Conservation (phyloP, 2,797 vertebrate species). For the Coluber constrictor region DNA sequence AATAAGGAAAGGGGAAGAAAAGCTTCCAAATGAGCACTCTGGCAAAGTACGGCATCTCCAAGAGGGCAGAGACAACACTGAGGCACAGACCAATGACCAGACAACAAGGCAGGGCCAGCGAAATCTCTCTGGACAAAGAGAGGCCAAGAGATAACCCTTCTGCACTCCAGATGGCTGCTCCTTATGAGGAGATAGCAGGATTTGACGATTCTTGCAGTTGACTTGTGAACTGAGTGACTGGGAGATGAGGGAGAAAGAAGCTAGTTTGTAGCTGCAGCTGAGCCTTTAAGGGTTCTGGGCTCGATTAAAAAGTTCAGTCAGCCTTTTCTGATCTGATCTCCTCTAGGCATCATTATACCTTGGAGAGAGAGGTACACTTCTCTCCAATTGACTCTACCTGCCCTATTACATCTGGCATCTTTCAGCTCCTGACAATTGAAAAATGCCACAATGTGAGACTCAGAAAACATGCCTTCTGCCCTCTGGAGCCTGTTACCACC, state of each 20-base stretch:
- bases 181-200: not conserved
- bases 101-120: not conserved
- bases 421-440: not conserved
- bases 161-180: not conserved
- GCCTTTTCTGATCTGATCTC: not conserved
- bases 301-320: not conserved
- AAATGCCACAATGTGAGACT: not conserved
- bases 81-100: not conserved
- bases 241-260: not conserved
- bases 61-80: not conserved
- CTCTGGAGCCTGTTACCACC: not conserved
- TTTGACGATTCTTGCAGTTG: not conserved
- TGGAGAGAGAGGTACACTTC: not conserved
- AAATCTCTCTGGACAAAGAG: not conserved
- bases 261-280: not conserved
- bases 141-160: not conserved
- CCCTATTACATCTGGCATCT: not conserved
- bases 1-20: not conserved
- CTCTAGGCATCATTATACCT: not conserved
- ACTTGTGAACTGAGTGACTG: not conserved
- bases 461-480: not conserved
- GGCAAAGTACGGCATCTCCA: not conserved
- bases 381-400: not conserved
- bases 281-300: not conserved
- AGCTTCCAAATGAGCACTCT: not conserved